Percentiles rank a stretch among this genome's conserved stretches.
Conservation (phyloP, 2,113 vertebrate genomes). For the Turnix velox region DNA sequence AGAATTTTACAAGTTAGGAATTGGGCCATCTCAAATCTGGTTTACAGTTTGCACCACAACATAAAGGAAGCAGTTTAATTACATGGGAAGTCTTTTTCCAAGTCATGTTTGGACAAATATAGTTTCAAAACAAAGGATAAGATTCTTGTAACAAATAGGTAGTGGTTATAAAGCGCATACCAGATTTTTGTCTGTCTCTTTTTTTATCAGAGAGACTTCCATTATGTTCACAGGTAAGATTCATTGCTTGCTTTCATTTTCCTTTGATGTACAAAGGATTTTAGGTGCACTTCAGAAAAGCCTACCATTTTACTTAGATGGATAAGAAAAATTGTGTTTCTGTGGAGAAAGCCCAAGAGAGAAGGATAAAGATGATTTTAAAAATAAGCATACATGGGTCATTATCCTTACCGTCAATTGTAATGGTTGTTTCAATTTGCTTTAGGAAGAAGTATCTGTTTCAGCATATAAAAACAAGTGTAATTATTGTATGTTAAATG, state of each 20-base stretch:
- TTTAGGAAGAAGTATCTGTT: neutral
- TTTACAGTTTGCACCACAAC: neutral
- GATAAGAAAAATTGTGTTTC: neutral
- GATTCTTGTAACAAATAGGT: neutral
- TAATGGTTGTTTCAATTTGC: conserved; percentile 9
- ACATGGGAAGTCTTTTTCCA: neutral
- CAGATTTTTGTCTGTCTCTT: neutral
- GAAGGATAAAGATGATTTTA: conserved; percentile 8
- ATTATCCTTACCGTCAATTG: conserved; percentile 31
- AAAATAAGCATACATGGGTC: conserved; percentile 11
- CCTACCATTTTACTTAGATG: neutral
- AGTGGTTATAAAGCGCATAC: neutral
- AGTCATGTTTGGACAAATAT: neutral
- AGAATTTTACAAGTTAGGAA: neutral
- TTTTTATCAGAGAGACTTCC: neutral
- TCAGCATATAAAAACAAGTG: neutral
- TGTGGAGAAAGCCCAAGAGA: neutral
- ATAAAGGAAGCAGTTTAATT: neutral
- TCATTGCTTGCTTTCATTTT: neutral
- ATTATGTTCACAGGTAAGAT: neutral
- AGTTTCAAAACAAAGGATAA: neutral
- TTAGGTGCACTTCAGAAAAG: neutral
- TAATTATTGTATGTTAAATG: neutral
- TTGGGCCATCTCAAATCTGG: neutral
- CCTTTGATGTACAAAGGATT: neutral